Conservation (phyloP, 2,113 vertebrate genomes). For the Stegostoma tigrinum region DNA sequence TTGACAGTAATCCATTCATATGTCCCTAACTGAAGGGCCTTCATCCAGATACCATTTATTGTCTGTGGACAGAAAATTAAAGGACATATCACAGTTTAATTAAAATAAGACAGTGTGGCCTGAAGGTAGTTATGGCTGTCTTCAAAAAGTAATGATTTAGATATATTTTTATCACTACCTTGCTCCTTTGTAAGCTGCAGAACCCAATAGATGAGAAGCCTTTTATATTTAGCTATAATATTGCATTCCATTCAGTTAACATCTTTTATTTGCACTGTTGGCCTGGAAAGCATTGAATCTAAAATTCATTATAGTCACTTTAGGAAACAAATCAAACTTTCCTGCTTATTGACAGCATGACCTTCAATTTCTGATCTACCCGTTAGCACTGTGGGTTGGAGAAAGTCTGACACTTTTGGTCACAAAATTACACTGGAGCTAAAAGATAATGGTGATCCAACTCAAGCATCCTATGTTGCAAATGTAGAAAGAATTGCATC, state of each 20-base stretch:
- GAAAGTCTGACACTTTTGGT: background rate
- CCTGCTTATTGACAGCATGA: background rate
- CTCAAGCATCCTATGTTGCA: background rate
- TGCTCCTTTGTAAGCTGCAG: background rate
- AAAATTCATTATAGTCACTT: background rate
- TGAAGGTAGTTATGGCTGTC: conserved; percentile 12
- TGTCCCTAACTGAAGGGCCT: background rate
- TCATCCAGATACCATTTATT: conserved; percentile 15
- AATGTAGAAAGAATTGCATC: background rate
- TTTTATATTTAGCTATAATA: background rate
- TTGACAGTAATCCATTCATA: background rate
- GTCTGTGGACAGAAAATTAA: background rate
- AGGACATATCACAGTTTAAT: background rate
- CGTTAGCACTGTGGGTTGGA: background rate
- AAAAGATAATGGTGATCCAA: background rate
- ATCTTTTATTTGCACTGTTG: conserved; percentile 7
- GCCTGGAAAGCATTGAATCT: background rate
- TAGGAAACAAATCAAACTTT: background rate
- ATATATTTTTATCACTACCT: conserved; percentile 24
- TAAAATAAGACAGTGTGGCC: conserved; percentile 22
- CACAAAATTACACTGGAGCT: background rate
- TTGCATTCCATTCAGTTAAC: conserved; percentile 21
- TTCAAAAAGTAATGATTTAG: conserved; percentile 21
- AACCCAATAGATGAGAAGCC: background rate
- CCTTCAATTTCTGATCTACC: background rate